phyloP scores from a whole-genome alignment of 2,888 invertebrate species.

The Melieria picta region DNA sequence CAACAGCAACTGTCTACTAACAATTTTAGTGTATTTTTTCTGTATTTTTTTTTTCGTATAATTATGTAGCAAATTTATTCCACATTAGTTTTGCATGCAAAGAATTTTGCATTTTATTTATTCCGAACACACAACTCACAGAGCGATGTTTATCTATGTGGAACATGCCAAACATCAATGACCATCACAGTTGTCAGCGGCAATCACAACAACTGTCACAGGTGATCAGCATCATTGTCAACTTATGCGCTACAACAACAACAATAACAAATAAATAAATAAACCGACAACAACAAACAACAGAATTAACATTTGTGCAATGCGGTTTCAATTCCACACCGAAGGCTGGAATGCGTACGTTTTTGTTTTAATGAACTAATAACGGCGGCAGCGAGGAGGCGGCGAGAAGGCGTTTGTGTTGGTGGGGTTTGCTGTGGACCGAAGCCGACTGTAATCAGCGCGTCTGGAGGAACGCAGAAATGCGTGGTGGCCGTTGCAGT shows the following conservation, averaged over 20 bases:
- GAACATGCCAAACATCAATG: constrained; percentile 20
- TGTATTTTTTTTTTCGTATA: too few relatives aligned
- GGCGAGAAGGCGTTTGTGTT: too few relatives aligned
- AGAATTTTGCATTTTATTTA: constrained; percentile 7
- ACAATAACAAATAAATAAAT: background rate
- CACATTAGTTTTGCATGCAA: background rate
- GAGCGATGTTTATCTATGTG: constrained; percentile 19
- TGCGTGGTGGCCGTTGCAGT: too few relatives aligned
- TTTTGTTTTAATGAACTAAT: too few relatives aligned
- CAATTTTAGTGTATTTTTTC: too few relatives aligned
- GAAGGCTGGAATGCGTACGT: too few relatives aligned
- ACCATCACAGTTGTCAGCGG: constrained; percentile 23
- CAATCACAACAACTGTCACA: constrained; percentile 28
- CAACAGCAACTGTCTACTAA: too few relatives aligned
- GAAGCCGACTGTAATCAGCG: too few relatives aligned
- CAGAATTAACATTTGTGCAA: background rate
- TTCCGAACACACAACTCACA: constrained; percentile 15
- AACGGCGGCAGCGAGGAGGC: too few relatives aligned
- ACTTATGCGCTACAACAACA: constrained; percentile 5
- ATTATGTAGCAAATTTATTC: background rate
- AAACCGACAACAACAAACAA: background rate
- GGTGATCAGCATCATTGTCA: constrained; percentile 19
- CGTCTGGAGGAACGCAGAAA: too few relatives aligned
- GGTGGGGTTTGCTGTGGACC: too few relatives aligned
- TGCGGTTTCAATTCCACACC: too few relatives aligned